Percentiles rank a stretch among this genome's conserved stretches.
Conservation (phyloP, 2,888 invertebrate species). For the Pristionchus exspectatus region DNA sequence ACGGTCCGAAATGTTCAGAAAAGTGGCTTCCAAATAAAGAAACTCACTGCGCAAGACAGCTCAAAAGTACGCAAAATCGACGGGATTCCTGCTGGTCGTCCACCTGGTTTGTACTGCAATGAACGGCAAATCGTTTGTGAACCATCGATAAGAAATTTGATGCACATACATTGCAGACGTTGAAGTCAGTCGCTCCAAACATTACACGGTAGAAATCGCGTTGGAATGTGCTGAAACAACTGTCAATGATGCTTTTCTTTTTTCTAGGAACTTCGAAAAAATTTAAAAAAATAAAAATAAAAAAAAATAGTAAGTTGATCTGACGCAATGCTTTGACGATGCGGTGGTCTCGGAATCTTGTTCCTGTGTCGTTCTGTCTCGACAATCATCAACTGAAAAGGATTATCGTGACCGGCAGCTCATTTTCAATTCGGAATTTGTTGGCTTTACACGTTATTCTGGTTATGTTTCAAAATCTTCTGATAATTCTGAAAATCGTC, state of each 20-base stretch:
- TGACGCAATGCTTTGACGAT: background rate
- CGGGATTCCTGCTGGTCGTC: background rate
- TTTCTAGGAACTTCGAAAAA: background rate
- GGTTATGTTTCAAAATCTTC: background rate
- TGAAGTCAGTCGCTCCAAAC: constrained; percentile 24
- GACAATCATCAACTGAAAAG: background rate
- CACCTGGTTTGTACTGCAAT: constrained; percentile 29
- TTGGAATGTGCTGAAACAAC: constrained; percentile 4
- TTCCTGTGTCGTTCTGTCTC: background rate
- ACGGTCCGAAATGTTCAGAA: background rate
- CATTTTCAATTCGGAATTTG: too few species aligned
- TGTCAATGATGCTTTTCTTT: background rate
- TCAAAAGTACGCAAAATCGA: constrained; percentile 32
- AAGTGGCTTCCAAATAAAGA: background rate
- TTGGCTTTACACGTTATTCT: background rate
- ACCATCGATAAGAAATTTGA: background rate
- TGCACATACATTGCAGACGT: constrained; percentile 1
- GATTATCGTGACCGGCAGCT: background rate
- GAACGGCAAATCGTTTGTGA: background rate
- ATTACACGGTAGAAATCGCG: background rate
- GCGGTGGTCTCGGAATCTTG: background rate
- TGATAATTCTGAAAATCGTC: background rate
- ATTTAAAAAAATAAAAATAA: too few species aligned
- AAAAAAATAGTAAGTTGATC: background rate
- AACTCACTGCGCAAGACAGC: constrained; percentile 23